Percentiles rank a stretch among this genome's conserved stretches.
phyloP scores from a whole-genome alignment of 2,113 vertebrate genomes.

The Neolamprologus caudopunctatus region DNA sequence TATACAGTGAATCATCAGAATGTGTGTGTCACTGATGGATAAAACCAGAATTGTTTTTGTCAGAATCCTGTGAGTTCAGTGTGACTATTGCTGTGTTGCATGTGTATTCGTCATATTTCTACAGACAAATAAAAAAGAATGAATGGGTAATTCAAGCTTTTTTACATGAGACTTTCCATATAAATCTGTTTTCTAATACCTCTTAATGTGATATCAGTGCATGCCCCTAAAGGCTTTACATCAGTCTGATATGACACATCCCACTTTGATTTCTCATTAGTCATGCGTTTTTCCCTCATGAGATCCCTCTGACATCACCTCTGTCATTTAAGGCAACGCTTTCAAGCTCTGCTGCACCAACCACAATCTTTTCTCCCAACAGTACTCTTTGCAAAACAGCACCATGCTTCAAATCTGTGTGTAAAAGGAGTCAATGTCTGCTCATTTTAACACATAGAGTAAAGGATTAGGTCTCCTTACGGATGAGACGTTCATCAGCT shows the following conservation, averaged over 20 bases:
- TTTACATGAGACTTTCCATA: not conserved
- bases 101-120: not conserved
- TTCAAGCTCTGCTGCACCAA: not conserved
- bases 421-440: not conserved
- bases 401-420: not conserved
- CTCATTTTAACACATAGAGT: not conserved
- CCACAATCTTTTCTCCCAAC: not conserved
- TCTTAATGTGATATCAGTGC: not conserved
- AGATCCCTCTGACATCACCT: not conserved
- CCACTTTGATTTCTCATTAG: conserved; percentile 1
- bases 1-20: not conserved
- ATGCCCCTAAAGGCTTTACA: not conserved
- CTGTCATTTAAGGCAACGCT: not conserved
- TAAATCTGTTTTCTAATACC: not conserved
- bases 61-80: not conserved
- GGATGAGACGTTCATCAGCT: not conserved
- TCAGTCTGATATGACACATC: not conserved
- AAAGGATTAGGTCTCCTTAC: conserved; percentile 13
- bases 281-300: not conserved
- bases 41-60: not conserved
- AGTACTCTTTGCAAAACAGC: not conserved
- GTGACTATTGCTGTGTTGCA: not conserved
- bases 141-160: not conserved
- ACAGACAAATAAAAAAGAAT: not conserved
- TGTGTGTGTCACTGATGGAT: not conserved